Base-by-base conservation (phyloP, 2,797 vertebrate genomes). In the Pseudomugil tenellus region DNA sequence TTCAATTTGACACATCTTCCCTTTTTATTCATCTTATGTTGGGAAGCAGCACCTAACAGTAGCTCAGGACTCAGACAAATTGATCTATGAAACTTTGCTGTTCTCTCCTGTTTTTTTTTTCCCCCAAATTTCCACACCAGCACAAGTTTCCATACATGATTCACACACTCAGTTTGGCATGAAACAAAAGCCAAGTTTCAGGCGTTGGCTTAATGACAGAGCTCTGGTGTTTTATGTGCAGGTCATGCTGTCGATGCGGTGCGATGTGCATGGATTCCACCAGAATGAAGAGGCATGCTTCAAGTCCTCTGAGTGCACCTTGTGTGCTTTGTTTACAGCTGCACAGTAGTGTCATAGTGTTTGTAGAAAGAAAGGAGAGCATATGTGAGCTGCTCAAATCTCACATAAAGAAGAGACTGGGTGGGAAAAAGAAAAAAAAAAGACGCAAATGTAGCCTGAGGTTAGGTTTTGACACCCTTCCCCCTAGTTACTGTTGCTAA, bases 141-240 rank as follows among this genome's bases (percentile, higher is more conserved):
- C 69, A 74, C 86, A 85, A 82, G 83, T 83, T 77, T 79, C 71
- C 73, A 61, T 78, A 79, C 70, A 71, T 72, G 70, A 74, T 11
- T 55, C 77, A 81, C 73, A 13, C 79, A 77, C 73, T 83, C 63
- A 70, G 67, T 81, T 80, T 77, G 71, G 59, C 46, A 3, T 25
- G 74, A 67, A 86, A 81, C 68, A 3, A 31, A 80, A 88, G 70
- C 73, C 68, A 43, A 28, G 69, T 63, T 66, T 58, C 49, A 67
- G 74, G 56, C 58, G 55, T 5, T 10, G n/a, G 70, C 57, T 81
- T 77, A 76, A 89, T 74, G 53, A 67, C 67, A 16, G 64, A 0
- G 69, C 76, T 56, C 29, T 29, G 76, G 76, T 69, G 73, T 76
- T 76, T 76, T 80, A 72, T 53, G 76, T 39, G 56, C 17, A 51